Conservation (phyloP, 2,888 invertebrate species). For the Acanthacorydalis orientalis region DNA sequence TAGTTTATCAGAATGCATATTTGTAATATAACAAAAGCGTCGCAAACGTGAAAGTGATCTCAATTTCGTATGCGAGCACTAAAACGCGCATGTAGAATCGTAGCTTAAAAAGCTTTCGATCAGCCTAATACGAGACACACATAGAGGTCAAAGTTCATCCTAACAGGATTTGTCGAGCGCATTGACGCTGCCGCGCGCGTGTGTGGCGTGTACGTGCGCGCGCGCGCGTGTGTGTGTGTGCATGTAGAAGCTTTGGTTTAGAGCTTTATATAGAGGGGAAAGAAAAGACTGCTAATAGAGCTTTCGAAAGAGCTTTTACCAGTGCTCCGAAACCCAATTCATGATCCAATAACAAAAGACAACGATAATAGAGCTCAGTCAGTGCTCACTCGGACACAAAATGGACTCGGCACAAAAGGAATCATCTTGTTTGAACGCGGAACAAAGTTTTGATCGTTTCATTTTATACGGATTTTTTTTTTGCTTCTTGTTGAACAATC, state of each 20-base stretch:
- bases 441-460: background rate
- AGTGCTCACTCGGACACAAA: conserved; percentile 4
- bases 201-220: background rate
- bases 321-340: conserved; percentile 29
- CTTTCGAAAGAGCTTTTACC: conserved; percentile 28
- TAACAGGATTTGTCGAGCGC: conserved; percentile 2
- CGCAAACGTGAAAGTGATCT: too few relatives aligned
- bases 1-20: too few relatives aligned
- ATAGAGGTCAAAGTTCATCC: conserved; percentile 1
- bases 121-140: background rate
- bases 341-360: conserved; percentile 34
- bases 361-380: conserved; percentile 23
- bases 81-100: too few relatives aligned
- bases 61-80: too few relatives aligned
- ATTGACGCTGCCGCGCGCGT: background rate
- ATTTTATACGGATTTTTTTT: background rate
- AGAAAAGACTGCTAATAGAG: conserved; percentile 31
- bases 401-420: conserved; percentile 5
- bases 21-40: too few relatives aligned
- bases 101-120: too few relatives aligned
- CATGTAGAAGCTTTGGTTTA: background rate
- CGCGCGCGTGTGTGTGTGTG: background rate
- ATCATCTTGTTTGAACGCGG: background rate
- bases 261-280: background rate
- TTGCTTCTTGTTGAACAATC: background rate